These are phyloP conservation scores for Leptinotarsa undecemlineata DNA, from an alignment of 1,140 invertebrate species.

Conservation along the genomic window DNA sequence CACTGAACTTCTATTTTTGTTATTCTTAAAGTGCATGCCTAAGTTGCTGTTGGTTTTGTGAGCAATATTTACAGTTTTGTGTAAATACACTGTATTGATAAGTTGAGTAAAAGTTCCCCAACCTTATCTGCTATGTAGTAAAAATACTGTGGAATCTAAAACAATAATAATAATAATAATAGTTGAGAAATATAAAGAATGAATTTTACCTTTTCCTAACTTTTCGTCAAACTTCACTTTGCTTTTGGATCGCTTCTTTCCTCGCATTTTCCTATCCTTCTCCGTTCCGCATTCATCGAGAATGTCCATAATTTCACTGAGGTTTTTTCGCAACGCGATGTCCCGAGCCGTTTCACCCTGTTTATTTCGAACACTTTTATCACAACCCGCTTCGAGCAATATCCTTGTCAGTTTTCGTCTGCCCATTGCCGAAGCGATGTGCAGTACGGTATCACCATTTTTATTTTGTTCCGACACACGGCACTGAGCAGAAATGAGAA, in stretches of 20 bases:
- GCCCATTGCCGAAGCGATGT: constrained; percentile 93
- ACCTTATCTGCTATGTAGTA: too few species aligned
- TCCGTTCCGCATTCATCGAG: constrained; percentile 54
- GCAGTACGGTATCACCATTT: constrained; percentile 92
- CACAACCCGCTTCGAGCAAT: constrained; percentile 83
- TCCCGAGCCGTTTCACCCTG: constrained; percentile 90
- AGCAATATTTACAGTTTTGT: too few species aligned
- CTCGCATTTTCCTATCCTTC: constrained; percentile 55
- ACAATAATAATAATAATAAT: too few species aligned
- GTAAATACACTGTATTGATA: too few species aligned
- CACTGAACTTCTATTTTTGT: too few species aligned
- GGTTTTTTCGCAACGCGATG: constrained; percentile 83
- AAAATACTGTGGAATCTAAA: too few species aligned
- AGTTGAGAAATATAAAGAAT: background rate
- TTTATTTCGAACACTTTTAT: constrained; percentile 80
- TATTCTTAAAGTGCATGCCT: too few species aligned
- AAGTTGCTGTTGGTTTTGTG: too few species aligned
- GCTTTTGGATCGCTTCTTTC: constrained; percentile 52
- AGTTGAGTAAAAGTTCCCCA: too few species aligned
- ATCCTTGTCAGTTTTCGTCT: constrained; percentile 89
- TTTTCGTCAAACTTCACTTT: constrained; percentile 56
- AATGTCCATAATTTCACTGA: constrained; percentile 55
- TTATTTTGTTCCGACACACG: constrained; percentile 90
- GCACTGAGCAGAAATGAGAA: constrained; percentile 88
- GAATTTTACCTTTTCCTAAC: constrained; percentile 31